A percentile compares a stretch with the other conserved stretches of the same genome.
phyloP scores from a whole-genome alignment of 92 coral and sea anemone species.

The Epizoanthus illoricatus region DNA sequence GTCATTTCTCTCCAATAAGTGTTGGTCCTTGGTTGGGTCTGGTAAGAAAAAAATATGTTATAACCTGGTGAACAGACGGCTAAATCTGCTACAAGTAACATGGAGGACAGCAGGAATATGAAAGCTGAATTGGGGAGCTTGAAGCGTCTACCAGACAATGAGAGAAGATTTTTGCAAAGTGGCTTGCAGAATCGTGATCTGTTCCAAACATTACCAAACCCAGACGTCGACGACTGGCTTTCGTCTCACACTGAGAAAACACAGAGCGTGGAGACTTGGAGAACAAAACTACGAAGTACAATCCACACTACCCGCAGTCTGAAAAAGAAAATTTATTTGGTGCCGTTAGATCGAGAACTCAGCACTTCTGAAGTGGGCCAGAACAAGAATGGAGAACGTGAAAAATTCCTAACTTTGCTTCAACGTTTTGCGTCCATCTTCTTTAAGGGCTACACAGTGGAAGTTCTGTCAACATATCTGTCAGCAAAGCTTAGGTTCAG shows the following conservation, averaged over 20 bases:
- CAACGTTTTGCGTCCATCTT: conserved; percentile 55
- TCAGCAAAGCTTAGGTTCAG: conserved; percentile 49
- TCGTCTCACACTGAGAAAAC: conserved; percentile 51
- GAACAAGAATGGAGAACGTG: conserved; percentile 25
- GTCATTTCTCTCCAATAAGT: not conserved
- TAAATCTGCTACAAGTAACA: not conserved
- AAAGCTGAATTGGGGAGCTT: conserved; percentile 43
- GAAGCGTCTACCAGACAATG: conserved; percentile 41
- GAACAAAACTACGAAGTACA: conserved; percentile 8
- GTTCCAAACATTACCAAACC: conserved; percentile 45
- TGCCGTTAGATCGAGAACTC: conserved; percentile 57
- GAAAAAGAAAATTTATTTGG: conserved; percentile 55
- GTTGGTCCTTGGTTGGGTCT: conserved; percentile 10
- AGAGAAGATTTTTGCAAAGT: conserved; percentile 44
- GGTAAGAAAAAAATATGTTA: not conserved
- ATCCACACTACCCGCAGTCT: conserved; percentile 33
- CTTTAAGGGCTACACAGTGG: conserved; percentile 52
- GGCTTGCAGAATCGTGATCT: conserved; percentile 41
- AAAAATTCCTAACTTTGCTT: conserved; percentile 48
- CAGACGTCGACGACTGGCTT: conserved; percentile 58
- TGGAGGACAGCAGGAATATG: conserved; percentile 17
- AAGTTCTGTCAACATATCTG: conserved; percentile 39
- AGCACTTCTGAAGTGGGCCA: conserved; percentile 43
- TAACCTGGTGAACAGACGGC: not conserved
- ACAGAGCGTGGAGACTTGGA: conserved; percentile 56